phyloP scores from a whole-genome alignment of 92 coral and sea anemone genomes.

The Blastomussa wellsi region DNA sequence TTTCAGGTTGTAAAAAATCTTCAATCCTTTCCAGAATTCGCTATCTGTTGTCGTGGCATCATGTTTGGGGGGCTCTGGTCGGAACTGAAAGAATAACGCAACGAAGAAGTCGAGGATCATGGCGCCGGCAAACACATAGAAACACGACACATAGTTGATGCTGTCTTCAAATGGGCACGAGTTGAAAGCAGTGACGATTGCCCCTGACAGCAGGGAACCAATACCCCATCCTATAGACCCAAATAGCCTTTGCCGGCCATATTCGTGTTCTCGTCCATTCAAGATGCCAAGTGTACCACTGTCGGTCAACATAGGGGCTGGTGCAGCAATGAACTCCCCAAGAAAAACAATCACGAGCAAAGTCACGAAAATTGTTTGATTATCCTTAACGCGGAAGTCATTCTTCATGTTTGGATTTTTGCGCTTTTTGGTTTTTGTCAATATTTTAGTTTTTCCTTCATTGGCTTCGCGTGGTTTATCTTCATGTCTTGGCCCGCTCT shows the following conservation, averaged over 20 bases:
- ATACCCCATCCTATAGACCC: slow-evolving; percentile 90
- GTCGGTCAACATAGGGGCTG: slow-evolving; percentile 87
- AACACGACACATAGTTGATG: slow-evolving; percentile 77
- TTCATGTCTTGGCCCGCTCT: slow-evolving; percentile 12
- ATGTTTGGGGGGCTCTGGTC: slow-evolving; percentile 27
- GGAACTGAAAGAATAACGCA: slow-evolving; percentile 70
- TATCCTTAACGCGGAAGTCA: slow-evolving; percentile 80
- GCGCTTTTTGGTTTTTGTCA: slow-evolving; percentile 64
- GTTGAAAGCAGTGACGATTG: slow-evolving; percentile 79
- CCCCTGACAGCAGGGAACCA: slow-evolving; percentile 77
- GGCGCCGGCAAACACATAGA: slow-evolving; percentile 82
- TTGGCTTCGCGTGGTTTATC: slow-evolving; percentile 20
- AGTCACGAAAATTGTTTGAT: slow-evolving; percentile 69
- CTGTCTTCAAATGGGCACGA: slow-evolving; percentile 84
- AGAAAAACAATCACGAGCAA: slow-evolving; percentile 71
- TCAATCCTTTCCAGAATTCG: slow-evolving; percentile 67
- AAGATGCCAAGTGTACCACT: slow-evolving; percentile 76
- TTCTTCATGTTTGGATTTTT: slow-evolving; percentile 65
- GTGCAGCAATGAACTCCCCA: slow-evolving; percentile 86
- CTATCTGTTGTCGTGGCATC: slow-evolving; percentile 34
- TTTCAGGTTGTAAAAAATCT: slow-evolving; percentile 71
- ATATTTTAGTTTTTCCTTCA: slow-evolving; percentile 22
- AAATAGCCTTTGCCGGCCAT: slow-evolving; percentile 79
- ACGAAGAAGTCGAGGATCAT: slow-evolving; percentile 71
- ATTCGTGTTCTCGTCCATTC: slow-evolving; percentile 77